Evolutionary conservation across 1,140 invertebrate species (phyloP), one percentile per base, ranked within the genome.

Genomic region (Drosophila insularis): DNA sequence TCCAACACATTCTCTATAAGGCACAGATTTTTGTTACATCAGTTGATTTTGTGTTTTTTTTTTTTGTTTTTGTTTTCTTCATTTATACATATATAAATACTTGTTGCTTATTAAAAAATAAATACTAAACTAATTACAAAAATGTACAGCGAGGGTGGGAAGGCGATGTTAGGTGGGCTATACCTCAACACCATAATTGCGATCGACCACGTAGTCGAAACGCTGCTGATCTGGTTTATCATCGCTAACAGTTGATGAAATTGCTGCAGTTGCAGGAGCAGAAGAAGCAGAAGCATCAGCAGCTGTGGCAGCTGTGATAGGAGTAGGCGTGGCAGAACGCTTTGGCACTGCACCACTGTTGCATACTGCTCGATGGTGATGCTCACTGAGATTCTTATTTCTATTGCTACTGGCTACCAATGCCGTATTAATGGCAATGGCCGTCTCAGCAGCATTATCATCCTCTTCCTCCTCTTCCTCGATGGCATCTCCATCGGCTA

Each of bases 141-240:
- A 89, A 89, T 89, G 63, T 89, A 89, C 84, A 89, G 80, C 80
- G 53, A 63, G 78, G 75, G 81, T 79, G 75, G 78, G 76, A 68
- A 39, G 62, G 64, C 19, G 37, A 19, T 43, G 54, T 63, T 40
- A 40, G 63, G 64, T 23, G 19, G 66, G 68, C 68, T 92, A 95
- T 61, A 95, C 95, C 91, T 95, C 95, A 61, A 95, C 95, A 58
- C 95, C 95, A 66, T 95, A 93, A 58, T 93, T 94, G 68, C 95
- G 91, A 86, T 95, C 95, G 56, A 95, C 94, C 17, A 95, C 94
- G 82, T 95, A 95, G 71, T 95, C 94, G 85, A 94, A 95, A 65
- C 94, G 94, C 67, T 93, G 92, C 13, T 93, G 92, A 66, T 94
- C 92, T 58, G 89, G 74, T 35, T 72, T 80, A n/a, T 32, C 77